A percentile compares a stretch with the other conserved stretches of the same genome.
Evolutionary conservation across 2,888 invertebrate genomes (phyloP).

Genomic region (Diplazon laetatorius): DNA sequence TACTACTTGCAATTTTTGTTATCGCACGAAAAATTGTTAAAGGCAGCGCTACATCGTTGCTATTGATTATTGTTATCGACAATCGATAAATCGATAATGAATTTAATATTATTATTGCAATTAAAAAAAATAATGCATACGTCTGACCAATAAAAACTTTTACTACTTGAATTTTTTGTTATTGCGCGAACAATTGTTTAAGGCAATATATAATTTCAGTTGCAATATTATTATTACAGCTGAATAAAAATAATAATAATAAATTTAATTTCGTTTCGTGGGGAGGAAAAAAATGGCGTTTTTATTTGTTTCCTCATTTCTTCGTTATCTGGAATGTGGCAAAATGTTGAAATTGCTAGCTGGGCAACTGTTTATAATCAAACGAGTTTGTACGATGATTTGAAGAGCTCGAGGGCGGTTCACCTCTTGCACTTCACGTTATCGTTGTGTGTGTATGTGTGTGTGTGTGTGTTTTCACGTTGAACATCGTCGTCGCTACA

Average conservation of each 20-base stretch:
- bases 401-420: slow-evolving; percentile 4
- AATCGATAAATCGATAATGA: background rate
- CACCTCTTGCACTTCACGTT: background rate
- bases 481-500: slow-evolving; percentile 42
- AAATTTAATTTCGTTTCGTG: too few species aligned
- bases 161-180: too few species aligned
- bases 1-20: too few species aligned
- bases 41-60: background rate
- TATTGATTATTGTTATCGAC: background rate
- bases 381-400: background rate
- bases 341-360: too few species aligned
- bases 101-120: background rate
- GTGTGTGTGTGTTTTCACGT: slow-evolving; percentile 6
- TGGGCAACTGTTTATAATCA: too few species aligned
- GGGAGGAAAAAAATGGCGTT: too few species aligned
- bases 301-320: too few species aligned
- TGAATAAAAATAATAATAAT: too few species aligned
- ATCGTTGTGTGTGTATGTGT: background rate
- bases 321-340: too few species aligned
- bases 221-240: too few species aligned
- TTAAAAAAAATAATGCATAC: background rate
- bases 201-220: background rate
- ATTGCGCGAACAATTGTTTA: too few species aligned
- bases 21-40: too few species aligned
- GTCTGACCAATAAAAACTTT: background rate